These are phyloP conservation scores for Cheilosia soror DNA, from an alignment of 2,888 invertebrate genomes.

Conservation along the genomic window DNA sequence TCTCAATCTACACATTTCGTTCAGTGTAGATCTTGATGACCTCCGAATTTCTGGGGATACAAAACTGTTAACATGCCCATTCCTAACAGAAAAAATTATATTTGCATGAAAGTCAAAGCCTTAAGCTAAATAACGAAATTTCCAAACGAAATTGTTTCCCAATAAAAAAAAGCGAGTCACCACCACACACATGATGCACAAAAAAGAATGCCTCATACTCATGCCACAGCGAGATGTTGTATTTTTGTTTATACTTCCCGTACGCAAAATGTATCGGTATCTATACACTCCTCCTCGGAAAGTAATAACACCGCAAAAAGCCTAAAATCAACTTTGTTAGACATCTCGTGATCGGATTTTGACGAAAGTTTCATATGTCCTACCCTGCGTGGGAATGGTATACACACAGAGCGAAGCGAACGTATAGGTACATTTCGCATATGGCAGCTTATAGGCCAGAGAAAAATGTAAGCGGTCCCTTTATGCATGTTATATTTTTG, in stretches of 20 bases:
- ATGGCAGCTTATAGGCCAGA: conserved; percentile 30
- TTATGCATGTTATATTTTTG: conserved; percentile 68
- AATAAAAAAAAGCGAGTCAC: conserved; percentile 12
- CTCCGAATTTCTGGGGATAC: too few species aligned
- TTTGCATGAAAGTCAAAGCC: background rate
- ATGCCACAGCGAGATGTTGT: background rate
- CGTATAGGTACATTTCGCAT: conserved; percentile 31
- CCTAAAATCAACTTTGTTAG: conserved; percentile 71
- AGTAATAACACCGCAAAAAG: conserved; percentile 61
- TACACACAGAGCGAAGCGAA: background rate
- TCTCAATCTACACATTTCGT: too few species aligned
- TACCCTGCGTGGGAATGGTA: conserved; percentile 44
- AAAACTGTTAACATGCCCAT: too few species aligned
- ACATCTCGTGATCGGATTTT: conserved; percentile 71
- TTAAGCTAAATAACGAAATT: conserved; percentile 29
- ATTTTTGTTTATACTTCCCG: background rate
- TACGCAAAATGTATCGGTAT: conserved; percentile 7
- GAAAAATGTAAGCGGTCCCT: conserved; percentile 60
- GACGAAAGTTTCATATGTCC: conserved; percentile 63
- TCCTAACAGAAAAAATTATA: too few species aligned
- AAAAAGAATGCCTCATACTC: background rate
- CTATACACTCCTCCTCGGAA: conserved; percentile 1
- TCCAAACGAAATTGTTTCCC: conserved; percentile 18
- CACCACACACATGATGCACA: conserved; percentile 33
- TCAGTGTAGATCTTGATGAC: too few species aligned